Conservation (phyloP, 2,113 vertebrate genomes). For the Aspidoscelis tigris region DNA sequence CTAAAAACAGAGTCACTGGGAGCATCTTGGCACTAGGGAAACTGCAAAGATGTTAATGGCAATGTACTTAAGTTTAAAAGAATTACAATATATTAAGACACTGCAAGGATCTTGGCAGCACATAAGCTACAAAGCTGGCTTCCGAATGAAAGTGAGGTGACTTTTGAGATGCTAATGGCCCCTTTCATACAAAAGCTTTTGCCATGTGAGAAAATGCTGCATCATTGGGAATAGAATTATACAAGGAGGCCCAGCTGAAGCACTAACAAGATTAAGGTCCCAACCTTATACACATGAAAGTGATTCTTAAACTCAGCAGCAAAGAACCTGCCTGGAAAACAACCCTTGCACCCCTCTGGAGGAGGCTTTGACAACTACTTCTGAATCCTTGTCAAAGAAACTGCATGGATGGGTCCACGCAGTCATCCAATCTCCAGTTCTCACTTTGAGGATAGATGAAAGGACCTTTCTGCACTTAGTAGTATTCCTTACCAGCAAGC, state of each 20-base stretch:
- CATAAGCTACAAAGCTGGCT: background rate
- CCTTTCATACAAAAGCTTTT: constrained; percentile 14
- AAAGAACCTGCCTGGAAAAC: no score
- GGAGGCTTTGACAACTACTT: no score
- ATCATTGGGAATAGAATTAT: background rate
- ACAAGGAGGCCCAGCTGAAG: background rate
- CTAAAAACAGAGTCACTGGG: constrained; percentile 7
- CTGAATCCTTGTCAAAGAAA: no score
- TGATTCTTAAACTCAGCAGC: background rate
- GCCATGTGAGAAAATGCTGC: background rate
- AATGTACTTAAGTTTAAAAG: constrained; percentile 5
- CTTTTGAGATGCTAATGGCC: constrained; percentile 15
- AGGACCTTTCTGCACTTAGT: no score
- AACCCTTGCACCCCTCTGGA: no score
- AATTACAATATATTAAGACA: constrained; percentile 10
- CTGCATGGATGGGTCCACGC: no score
- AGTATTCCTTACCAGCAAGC: no score
- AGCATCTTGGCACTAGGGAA: background rate
- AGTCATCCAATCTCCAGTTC: no score
- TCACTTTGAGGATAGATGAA: no score
- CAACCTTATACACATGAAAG: background rate
- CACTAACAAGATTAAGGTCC: background rate
- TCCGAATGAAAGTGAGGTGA: constrained; percentile 5
- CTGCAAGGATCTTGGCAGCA: constrained; percentile 2
- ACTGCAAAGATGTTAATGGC: background rate